Evolutionary conservation across 2,888 invertebrate genomes (phyloP), one percentile per base, ranked within the genome.

Genomic region (Drosophila mimetica): DNA sequence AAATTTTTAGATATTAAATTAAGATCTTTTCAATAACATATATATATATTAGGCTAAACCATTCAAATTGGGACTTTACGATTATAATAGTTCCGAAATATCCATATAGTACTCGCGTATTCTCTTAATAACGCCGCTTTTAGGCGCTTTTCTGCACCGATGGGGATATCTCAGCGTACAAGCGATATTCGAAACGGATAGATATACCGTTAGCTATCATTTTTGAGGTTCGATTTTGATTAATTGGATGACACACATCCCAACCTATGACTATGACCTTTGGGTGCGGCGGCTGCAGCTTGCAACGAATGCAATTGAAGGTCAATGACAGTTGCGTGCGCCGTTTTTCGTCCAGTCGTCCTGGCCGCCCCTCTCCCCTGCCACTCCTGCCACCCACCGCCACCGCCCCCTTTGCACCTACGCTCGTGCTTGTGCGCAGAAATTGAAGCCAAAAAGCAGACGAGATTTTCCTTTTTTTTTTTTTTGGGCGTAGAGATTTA

Each of bases 241-340:
- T 75, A 76, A 81, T 76, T 80, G 80, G 48, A 80, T 77, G 87
- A 76, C 87, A 86, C 83, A 86, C 85, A 73, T 73, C 65, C 46
- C 66, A 77, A 80, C 78, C 71, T 63, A 71, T 76, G 87, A 86
- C 87, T 63, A 73, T 78, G 87, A 86, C 87, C 85, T 86, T 86
- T 76, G 85, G 85, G 81, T 81, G 81, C 87, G 87, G 85, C 76
- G 84, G 58, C 65, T 75, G 75, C 78, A 76, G 47, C 58, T 73
- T 72, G 74, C 69, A 76, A 66, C 78, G 74, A 81, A 65, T 84
- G 86, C 81, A 82, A 78, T 82, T 82, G 81, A 82, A 82, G 81
- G 81, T 86, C 81, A 82, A 82, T 82, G 81, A 82, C 81, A 82
- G 81, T 86, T 86, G 81, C 87, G 85, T 81, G 81, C 76, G 74